Percentiles rank a stretch among this genome's conserved stretches.
Evolutionary conservation across 2,888 invertebrate species (phyloP).

Genomic region (Cheilosia urbana): DNA sequence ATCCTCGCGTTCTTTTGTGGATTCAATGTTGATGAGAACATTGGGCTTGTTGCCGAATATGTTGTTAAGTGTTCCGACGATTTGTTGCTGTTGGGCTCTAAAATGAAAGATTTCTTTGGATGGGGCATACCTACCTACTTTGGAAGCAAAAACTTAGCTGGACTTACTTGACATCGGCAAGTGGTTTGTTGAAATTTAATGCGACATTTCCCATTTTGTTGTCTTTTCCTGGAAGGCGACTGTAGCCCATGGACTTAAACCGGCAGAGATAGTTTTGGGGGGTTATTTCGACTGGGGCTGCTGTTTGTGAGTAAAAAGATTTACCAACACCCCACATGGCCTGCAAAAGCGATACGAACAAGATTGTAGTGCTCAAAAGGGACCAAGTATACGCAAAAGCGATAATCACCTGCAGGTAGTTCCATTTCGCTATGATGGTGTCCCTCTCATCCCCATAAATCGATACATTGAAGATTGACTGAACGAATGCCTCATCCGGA

Average conservation of each 20-base stretch:
- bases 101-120: background rate
- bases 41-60: conserved; percentile 94
- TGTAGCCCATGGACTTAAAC: conserved; percentile 98
- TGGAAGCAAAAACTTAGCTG: background rate
- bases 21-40: conserved; percentile 90
- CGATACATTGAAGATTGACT: conserved; percentile 90
- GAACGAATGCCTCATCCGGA: conserved; percentile 89
- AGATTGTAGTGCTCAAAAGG: background rate
- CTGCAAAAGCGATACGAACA: conserved; percentile 87
- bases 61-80: conserved; percentile 87
- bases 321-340: conserved; percentile 86
- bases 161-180: conserved; percentile 90
- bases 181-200: conserved; percentile 92
- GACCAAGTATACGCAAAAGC: background rate
- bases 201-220: conserved; percentile 96
- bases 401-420: conserved; percentile 89
- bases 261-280: conserved; percentile 96
- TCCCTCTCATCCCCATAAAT: conserved; percentile 98
- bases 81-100: conserved; percentile 89
- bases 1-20: conserved; percentile 91
- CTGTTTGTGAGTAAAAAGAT: conserved; percentile 91
- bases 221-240: conserved; percentile 92
- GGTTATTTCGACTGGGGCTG: conserved; percentile 91
- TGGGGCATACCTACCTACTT: background rate
- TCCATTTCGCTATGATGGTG: conserved; percentile 96